Base-by-base conservation (phyloP, 1,140 invertebrate genomes). In the Drosophila tropicalis region DNA sequence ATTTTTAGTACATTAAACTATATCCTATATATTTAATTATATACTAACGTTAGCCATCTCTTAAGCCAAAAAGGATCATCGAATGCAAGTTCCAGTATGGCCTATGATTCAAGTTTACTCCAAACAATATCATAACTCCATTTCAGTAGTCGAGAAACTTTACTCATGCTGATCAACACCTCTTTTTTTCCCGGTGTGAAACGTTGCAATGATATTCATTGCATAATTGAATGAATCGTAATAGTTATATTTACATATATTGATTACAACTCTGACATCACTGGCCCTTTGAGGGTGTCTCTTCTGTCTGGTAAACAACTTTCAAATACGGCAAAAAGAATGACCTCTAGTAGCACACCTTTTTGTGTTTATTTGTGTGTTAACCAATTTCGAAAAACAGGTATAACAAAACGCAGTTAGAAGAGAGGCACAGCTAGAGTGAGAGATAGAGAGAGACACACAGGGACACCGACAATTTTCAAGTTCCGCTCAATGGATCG, bases 401-500 rank as follows among this genome's bases (percentile, higher is more conserved):
- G 44, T 22, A 51, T 9, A 22, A 51, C 1, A 5, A 47, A 19
- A 51, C 17, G 22, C 9, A 51, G 44, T 47, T 47, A 47, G 44
- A 47, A 36, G 34, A 39, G 44, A 51, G 44, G 6, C 15, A 47
- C 15, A 47, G 44, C 3, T 10, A 47, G 2, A 17, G 0, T 9
- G 6, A 47, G 6, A 19, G 15, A 47, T 7, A 44, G 6, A 44
- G 4, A 7, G 55, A 32, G 10, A 34, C 25, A 36, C n/a, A 10
- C 15, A 36, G n/a, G 12, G 6, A 58, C 55, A 51, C 44, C 44
- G 34, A 58, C 56, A 58, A 58, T 58, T 58, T 58, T 58, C 56
- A 58, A 58, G 56, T 58, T 58, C 56, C 56, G 56, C 56, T 58
- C 56, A 36, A 57, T 57, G 17, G n/a, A n/a, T n/a, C n/a, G n/a